Base-by-base conservation (phyloP, 35 echinoderm and acorn worm genomes). In the Nesometra sesokonis region DNA sequence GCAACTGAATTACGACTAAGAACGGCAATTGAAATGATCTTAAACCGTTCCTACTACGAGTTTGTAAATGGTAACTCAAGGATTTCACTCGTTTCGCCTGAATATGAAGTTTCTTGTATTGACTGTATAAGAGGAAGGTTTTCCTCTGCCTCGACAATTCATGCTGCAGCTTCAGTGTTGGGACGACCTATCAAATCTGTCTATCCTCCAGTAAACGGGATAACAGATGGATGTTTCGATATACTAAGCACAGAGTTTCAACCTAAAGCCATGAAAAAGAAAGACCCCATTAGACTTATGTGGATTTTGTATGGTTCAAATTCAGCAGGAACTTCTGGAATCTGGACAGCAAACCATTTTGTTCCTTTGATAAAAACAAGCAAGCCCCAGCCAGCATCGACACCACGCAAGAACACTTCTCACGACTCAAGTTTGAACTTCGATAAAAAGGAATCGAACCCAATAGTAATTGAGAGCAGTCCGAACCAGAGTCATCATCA, bases 271-370 rank as follows among this genome's bases (percentile, higher is more conserved):
- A 77, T 17, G 17, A 78, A 4, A 34, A 35, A 8, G 3, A 30
- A 78, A 77, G 2, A n/a, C 29, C 31, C 29, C 13, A 86, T 35
- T 7, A 11, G n/a, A 5, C 7, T 86, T 34, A 32, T 76, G n/a
- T 35, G 57, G 31, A 86, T 57, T 39, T 47, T 39, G 37, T 46
- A 32, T 19, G 33, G 23, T 30, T 29, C 46, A 31, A n/a, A n/a
- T n/a, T 29, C 32, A 0, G n/a, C 4, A 35, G 17, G 13, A 27
- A 35, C 17, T 5, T 30, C 30, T n/a, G 57, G 57, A 78, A 86
- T 30, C 13, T 86, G 85, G 85, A 21, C n/a, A 21, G 57, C 85
- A n/a, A 86, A 86, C 32, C 85, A 86, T 77, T 86, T 86, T 13
- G 67, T 86, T 9, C 85, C 85, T 33, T 13, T 86, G 32, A 21